A percentile compares a stretch with the other conserved stretches of the same genome.
Conservation (phyloP, 1,140 invertebrate species). For the Tetramorium parvispinum region DNA sequence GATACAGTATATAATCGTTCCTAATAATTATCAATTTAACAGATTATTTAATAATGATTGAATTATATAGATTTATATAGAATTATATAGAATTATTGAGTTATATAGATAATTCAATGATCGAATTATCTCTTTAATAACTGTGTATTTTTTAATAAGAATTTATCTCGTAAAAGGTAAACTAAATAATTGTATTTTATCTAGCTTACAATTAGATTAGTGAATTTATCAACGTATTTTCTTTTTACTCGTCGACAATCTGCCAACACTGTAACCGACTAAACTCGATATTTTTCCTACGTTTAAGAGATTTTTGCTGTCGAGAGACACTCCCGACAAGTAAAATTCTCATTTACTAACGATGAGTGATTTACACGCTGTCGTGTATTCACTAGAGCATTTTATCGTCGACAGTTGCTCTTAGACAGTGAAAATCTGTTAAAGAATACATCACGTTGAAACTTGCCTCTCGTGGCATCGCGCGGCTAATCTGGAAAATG, state of each 20-base stretch:
- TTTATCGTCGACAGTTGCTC: background rate
- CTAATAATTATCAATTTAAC: background rate
- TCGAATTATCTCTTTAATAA: background rate
- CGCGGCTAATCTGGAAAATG: slow-evolving; percentile 11
- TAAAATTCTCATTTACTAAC: background rate
- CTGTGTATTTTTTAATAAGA: background rate
- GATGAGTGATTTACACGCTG: background rate
- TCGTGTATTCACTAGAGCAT: background rate
- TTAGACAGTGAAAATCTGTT: background rate
- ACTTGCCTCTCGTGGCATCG: background rate
- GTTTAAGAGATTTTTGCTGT: background rate
- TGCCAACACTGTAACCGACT: background rate
- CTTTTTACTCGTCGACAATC: background rate
- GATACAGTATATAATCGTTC: background rate
- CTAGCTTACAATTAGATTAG: background rate
- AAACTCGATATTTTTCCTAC: background rate
- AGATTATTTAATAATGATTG: background rate
- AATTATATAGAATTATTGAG: too few relatives aligned
- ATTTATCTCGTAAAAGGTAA: background rate
- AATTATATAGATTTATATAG: too few relatives aligned
- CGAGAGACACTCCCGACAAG: background rate
- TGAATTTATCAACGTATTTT: background rate
- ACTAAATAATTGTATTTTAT: background rate
- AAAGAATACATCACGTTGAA: background rate
- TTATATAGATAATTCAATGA: background rate